Conservation (phyloP, 1,140 invertebrate genomes). For the Diorhabda elongata region DNA sequence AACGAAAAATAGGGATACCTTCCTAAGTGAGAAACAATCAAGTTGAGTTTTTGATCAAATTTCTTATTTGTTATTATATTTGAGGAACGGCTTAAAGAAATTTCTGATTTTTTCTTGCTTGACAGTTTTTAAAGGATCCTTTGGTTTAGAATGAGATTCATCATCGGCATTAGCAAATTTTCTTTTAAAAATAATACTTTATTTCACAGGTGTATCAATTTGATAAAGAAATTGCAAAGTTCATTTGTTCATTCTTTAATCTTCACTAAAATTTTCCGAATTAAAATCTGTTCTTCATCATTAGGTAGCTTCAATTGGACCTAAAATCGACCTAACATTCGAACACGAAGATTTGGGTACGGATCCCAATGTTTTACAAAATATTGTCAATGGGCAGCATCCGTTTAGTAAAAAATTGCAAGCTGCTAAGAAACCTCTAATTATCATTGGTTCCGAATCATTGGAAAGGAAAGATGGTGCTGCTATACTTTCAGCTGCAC, state of each 20-base stretch:
- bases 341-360: slow-evolving; percentile 89
- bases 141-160: too few relatives aligned
- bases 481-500: slow-evolving; percentile 70
- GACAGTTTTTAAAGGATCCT: too few relatives aligned
- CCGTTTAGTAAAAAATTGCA: slow-evolving; percentile 69
- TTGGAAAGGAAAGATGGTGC: slow-evolving; percentile 76
- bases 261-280: background rate
- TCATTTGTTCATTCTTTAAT: background rate
- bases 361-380: slow-evolving; percentile 64
- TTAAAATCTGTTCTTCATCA: slow-evolving; percentile 5
- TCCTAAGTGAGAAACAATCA: too few relatives aligned
- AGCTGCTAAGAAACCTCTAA: slow-evolving; percentile 81
- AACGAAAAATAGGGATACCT: too few relatives aligned
- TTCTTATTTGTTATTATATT: too few relatives aligned
- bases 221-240: too few relatives aligned
- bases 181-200: too few relatives aligned
- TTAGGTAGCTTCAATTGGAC: slow-evolving; percentile 76
- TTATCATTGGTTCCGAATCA: slow-evolving; percentile 85
- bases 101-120: too few relatives aligned
- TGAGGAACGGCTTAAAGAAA: too few relatives aligned
- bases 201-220: too few relatives aligned
- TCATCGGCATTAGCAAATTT: too few relatives aligned
- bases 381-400: slow-evolving; percentile 72
- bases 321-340: slow-evolving; percentile 90
- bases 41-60: too few relatives aligned